Conservation (phyloP, 2,113 vertebrate species). For the Caranx ignobilis region DNA sequence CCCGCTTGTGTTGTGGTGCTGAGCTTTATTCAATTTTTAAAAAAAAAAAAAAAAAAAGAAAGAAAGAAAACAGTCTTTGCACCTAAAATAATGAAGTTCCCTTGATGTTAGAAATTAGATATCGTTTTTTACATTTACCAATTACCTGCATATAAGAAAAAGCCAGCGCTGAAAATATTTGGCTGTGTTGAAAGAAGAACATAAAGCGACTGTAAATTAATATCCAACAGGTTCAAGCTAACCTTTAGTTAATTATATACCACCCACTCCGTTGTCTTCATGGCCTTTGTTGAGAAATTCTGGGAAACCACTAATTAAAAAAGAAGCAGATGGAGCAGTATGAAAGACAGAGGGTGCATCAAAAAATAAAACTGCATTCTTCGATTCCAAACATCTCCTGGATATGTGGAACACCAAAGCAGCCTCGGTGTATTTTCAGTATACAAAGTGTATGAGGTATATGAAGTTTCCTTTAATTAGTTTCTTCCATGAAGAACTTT, state of each 20-base stretch:
- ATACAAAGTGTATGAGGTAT: neutral
- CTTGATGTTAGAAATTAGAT: neutral
- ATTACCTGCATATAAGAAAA: constrained; percentile 14
- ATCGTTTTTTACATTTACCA: neutral
- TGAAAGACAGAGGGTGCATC: neutral
- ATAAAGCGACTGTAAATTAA: neutral
- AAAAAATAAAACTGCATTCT: neutral
- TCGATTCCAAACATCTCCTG: neutral
- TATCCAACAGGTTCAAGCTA: neutral
- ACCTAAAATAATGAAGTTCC: constrained; percentile 3
- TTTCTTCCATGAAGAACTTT: constrained; percentile 6
- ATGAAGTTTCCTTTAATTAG: constrained; percentile 6
- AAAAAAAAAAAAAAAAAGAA: too few relatives aligned
- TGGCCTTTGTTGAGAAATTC: neutral
- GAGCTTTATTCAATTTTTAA: neutral
- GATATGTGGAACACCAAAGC: neutral
- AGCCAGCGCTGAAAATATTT: constrained; percentile 9
- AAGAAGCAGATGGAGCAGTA: neutral
- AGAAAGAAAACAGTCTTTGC: neutral
- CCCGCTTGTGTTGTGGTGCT: neutral
- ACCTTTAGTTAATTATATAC: constrained; percentile 8
- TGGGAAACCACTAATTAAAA: constrained; percentile 21
- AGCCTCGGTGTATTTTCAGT: neutral
- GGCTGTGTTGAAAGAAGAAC: neutral
- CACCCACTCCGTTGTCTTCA: constrained; percentile 2